Conservation (phyloP, 2,113 vertebrate genomes). For the Lanius ludovicianus region DNA sequence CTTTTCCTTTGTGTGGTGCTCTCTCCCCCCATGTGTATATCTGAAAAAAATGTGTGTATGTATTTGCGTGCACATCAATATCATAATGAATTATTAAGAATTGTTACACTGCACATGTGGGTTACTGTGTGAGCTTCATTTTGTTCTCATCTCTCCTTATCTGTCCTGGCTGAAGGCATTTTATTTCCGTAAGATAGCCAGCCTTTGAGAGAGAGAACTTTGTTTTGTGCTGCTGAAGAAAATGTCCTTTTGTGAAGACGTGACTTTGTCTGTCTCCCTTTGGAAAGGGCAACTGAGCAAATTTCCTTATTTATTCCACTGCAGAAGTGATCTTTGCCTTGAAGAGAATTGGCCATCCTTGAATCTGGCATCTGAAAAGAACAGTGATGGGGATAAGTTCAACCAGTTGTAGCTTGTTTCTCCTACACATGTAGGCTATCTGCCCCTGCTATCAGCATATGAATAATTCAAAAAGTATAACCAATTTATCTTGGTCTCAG, state of each 20-base stretch:
- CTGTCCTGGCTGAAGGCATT: background rate
- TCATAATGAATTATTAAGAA: background rate
- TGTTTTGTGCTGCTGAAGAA: background rate
- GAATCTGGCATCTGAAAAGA: background rate
- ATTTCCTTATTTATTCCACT: background rate
- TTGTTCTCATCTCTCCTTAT: background rate
- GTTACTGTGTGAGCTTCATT: background rate
- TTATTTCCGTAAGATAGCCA: background rate
- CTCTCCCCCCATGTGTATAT: accelerated
- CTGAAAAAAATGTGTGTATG: background rate
- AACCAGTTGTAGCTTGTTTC: background rate
- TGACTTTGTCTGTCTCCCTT: background rate
- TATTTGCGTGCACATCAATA: background rate
- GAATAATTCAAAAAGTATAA: background rate
- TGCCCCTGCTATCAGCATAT: background rate
- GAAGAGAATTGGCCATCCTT: background rate
- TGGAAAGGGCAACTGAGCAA: background rate
- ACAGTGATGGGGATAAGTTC: background rate
- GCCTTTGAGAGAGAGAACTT: background rate
- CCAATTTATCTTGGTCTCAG: background rate
- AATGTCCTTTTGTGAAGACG: background rate
- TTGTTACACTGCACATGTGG: accelerated
- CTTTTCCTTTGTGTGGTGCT: background rate
- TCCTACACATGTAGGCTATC: background rate
- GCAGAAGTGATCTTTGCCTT: background rate